phyloP scores from a whole-genome alignment of 2,797 vertebrate species.

The Denticeps clupeoides region DNA sequence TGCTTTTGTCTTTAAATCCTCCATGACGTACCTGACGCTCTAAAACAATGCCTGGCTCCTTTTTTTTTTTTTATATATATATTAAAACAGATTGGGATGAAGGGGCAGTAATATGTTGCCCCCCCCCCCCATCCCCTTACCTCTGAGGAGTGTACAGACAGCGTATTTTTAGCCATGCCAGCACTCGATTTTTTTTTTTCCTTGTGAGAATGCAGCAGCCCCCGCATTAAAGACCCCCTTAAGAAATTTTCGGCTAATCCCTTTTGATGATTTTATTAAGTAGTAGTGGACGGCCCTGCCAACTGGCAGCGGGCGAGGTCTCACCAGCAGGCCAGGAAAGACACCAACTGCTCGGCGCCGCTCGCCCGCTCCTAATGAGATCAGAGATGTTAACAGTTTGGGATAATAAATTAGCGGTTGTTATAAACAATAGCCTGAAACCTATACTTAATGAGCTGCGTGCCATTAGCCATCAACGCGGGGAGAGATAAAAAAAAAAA shows the following conservation, averaged over 20 bases:
- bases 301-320: slow-evolving; percentile 61
- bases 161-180: slow-evolving; percentile 17
- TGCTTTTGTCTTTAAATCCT: neutral
- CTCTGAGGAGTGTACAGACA: slow-evolving; percentile 7
- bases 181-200: slow-evolving; percentile 12
- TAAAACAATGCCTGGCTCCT: slow-evolving; percentile 32
- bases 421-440: slow-evolving; percentile 59
- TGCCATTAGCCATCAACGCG: slow-evolving; percentile 57
- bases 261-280: slow-evolving; percentile 89
- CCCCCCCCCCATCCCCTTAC: slow-evolving; percentile 6
- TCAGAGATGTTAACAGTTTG: slow-evolving; percentile 55
- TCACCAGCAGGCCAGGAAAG: slow-evolving; percentile 51
- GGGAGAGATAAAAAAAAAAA: slow-evolving; percentile 36
- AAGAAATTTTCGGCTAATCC: slow-evolving; percentile 74
- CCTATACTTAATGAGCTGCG: slow-evolving; percentile 56
- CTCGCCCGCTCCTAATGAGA: slow-evolving; percentile 44
- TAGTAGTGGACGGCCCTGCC: slow-evolving; percentile 60
- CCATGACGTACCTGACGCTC: slow-evolving; percentile 34
- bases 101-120: too few relatives aligned
- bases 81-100: too few relatives aligned
- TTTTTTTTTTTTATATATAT: slow-evolving; percentile 27
- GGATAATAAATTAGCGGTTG: slow-evolving; percentile 60
- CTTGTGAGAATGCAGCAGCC: slow-evolving; percentile 22
- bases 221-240: slow-evolving; percentile 56
- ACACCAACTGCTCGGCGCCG: slow-evolving; percentile 41